These are phyloP conservation scores for Psix sp. DNA, from an alignment of 1,140 invertebrate species.

Conservation along the genomic window DNA sequence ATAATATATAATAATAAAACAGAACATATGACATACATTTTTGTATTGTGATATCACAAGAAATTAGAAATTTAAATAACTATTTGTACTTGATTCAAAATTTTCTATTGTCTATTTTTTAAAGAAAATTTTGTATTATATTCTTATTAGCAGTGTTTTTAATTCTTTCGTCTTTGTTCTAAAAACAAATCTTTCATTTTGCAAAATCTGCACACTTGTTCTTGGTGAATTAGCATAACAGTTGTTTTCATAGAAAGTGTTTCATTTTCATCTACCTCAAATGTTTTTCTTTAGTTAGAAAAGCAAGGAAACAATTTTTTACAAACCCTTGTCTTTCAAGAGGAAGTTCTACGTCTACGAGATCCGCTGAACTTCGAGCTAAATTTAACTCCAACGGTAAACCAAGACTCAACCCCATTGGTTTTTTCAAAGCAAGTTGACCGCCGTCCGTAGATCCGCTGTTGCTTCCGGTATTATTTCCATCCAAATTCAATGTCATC, in stretches of 20 bases:
- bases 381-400: conserved; percentile 80
- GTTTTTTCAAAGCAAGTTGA: conserved; percentile 67
- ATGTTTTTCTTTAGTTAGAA: too few relatives aligned
- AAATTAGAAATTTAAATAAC: not conserved
- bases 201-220: too few relatives aligned
- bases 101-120: too few relatives aligned
- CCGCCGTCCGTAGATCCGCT: conserved; percentile 51
- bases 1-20: not conserved
- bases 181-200: conserved; percentile 12
- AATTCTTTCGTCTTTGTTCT: conserved; percentile 10
- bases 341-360: conserved; percentile 87
- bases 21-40: not conserved
- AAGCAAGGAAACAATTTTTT: too few relatives aligned
- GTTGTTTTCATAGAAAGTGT: too few relatives aligned
- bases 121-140: too few relatives aligned
- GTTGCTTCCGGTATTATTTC: conserved; percentile 68
- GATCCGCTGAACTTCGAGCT: conserved; percentile 78
- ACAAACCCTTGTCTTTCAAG: conserved; percentile 90
- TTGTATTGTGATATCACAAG: too few relatives aligned
- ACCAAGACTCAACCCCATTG: conserved; percentile 78
- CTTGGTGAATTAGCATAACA: too few relatives aligned
- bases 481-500: conserved; percentile 85
- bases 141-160: too few relatives aligned
- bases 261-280: too few relatives aligned
- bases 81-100: too few relatives aligned